These are phyloP conservation scores for Ctenopoma kingsleyae DNA, from an alignment of 2,797 vertebrate species.

Conservation along the genomic window DNA sequence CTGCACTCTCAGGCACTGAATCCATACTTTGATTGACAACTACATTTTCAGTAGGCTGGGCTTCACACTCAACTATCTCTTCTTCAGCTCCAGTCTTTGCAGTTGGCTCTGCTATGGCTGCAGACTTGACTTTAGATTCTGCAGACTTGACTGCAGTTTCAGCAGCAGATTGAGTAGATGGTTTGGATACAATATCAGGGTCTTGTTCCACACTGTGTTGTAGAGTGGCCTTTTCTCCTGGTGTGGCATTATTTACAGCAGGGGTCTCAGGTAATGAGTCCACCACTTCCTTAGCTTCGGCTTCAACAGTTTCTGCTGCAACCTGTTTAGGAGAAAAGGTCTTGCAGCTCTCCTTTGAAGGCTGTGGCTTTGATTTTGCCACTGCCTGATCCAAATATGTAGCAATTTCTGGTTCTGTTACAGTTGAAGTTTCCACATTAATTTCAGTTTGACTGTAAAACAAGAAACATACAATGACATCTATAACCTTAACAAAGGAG, in stretches of 20 bases:
- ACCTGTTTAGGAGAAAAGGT: conserved; percentile 2
- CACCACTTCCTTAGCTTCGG: conserved; percentile 12
- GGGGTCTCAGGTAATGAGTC: conserved; percentile 3
- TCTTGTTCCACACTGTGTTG: conserved; percentile 4
- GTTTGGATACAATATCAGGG: neutral
- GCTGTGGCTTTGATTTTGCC: conserved; percentile 5
- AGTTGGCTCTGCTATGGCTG: conserved; percentile 4
- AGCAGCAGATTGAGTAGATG: conserved; percentile 3
- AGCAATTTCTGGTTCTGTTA: conserved; percentile 21
- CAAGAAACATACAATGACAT: conserved; percentile 21
- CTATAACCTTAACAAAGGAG: conserved; percentile 1
- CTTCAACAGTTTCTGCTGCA: conserved; percentile 11
- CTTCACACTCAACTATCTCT: conserved; percentile 3
- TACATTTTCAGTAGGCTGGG: conserved; percentile 7
- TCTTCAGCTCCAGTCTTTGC: conserved; percentile 15
- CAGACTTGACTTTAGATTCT: conserved; percentile 1
- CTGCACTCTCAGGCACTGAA: conserved; percentile 2
- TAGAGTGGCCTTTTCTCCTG: conserved; percentile 6
- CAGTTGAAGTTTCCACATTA: conserved; percentile 9
- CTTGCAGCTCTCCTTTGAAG: conserved; percentile 4
- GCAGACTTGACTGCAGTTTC: conserved; percentile 5
- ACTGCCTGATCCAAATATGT: conserved; percentile 15
- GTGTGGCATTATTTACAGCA: conserved; percentile 4
- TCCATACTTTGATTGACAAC: conserved; percentile 27
- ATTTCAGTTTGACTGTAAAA: conserved; percentile 8